Percentiles rank a stretch among this genome's conserved stretches.
Conservation (phyloP, 2,797 vertebrate species). For the Serranus cabrilla region DNA sequence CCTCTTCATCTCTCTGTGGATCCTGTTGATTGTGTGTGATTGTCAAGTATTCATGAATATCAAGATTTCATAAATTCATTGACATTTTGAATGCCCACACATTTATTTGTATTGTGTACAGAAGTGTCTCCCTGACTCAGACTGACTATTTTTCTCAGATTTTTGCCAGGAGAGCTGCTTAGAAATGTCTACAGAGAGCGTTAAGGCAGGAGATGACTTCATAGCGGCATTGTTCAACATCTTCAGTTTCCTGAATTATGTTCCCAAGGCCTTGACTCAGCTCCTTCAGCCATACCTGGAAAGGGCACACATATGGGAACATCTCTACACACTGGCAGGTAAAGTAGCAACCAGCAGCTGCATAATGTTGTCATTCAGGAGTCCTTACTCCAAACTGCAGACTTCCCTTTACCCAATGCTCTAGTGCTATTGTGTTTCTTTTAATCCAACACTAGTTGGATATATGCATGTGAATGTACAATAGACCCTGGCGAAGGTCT, state of each 20-base stretch:
- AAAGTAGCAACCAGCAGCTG: constrained; percentile 59
- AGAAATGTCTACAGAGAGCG: constrained; percentile 62
- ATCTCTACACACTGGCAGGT: constrained; percentile 92
- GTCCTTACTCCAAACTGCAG: constrained; percentile 2
- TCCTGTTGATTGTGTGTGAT: constrained; percentile 36
- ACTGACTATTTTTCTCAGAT: constrained; percentile 65
- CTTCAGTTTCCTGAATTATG: constrained; percentile 86
- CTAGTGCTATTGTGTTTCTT: neutral
- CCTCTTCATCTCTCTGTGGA: constrained; percentile 33
- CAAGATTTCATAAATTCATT: constrained; percentile 41
- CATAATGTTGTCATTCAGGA: constrained; percentile 9
- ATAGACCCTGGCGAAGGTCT: too few relatives aligned
- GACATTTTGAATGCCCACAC: constrained; percentile 41
- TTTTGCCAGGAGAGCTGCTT: constrained; percentile 69
- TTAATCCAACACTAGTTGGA: neutral
- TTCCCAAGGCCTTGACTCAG: constrained; percentile 89
- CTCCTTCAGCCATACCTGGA: constrained; percentile 92
- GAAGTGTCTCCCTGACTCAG: constrained; percentile 35
- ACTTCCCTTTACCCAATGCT: neutral
- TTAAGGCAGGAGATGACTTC: constrained; percentile 78
- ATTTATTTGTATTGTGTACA: constrained; percentile 42
- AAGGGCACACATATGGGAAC: constrained; percentile 89
- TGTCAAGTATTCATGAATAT: constrained; percentile 41
- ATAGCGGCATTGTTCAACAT: constrained; percentile 88
- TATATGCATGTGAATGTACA: neutral